Evolutionary conservation across 2,888 invertebrate species (phyloP), one percentile per base, ranked within the genome.

Genomic region (Nomada ferruginata): DNA sequence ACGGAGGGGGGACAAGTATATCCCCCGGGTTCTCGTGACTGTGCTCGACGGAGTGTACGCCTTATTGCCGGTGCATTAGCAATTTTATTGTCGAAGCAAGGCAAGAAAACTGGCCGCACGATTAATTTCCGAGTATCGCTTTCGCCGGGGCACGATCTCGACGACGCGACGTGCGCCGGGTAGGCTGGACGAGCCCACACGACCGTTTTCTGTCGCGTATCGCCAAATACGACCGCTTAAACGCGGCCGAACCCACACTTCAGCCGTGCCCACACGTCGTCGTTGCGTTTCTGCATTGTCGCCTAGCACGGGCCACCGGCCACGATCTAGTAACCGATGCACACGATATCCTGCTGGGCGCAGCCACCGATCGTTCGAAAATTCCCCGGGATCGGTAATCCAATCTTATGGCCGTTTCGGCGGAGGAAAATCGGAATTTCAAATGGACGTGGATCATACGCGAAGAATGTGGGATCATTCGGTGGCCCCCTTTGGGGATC

Each of bases 191-290:
- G 76, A 79, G 75, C 88, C 90, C 89, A 90, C 89, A 87, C 90
- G 84, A 79, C 76, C 74, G 79, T 82, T 88, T 79, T 72, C 77
- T 80, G 69, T 73, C 76, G 81, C 75, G 84, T 87, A 92, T 91
- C 91, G 90, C 92, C 92, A 92, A 93, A 92, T 92, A 92, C 87
- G 92, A 91, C 88, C 83, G 86, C 82, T 86, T 85, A 83, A 82
- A 87, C 87, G 87, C 89, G 90, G 91, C 85, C 87, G 89, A 90
- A 89, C 91, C 91, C 90, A 91, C 91, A 90, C 91, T 86, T 87
- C 76, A 84, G 36, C 65, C 87, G 84, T 83, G 90, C 92, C 92
- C 91, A 92, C 92, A 91, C 92, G 82, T 84, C 79, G 83, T 79
- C 84, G 87, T 87, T 84, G 85, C 88, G 83, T 78, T 87, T 74